These are phyloP conservation scores for Dipodomys ordii DNA, from an alignment of 2,113 vertebrate genomes.

Conservation along the genomic window DNA sequence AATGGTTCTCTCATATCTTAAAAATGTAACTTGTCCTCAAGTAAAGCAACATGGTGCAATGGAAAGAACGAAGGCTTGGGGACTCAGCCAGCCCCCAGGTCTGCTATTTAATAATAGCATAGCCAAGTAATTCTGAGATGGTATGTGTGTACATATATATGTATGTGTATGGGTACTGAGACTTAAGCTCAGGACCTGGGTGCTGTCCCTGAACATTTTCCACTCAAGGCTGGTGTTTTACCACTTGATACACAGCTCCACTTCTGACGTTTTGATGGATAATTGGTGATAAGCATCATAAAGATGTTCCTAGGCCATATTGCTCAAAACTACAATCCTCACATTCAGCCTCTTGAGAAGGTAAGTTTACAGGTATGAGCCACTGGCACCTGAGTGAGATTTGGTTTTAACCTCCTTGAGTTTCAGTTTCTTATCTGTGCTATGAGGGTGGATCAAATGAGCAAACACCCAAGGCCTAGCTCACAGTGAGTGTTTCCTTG, in stretches of 20 bases:
- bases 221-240: no score
- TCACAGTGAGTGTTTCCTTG: not conserved
- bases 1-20: not conserved
- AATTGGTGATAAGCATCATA: no score
- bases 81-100: not conserved
- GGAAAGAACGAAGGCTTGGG: not conserved
- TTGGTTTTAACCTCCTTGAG: not conserved
- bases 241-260: no score
- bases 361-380: no score
- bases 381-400: not conserved
- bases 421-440: not conserved
- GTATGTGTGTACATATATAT: no score
- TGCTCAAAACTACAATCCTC: no score
- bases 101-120: not conserved
- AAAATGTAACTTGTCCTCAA: not conserved
- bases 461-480: not conserved
- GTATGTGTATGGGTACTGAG: no score
- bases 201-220: no score
- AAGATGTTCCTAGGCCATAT: no score
- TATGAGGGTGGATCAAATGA: not conserved
- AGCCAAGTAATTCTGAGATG: not conserved
- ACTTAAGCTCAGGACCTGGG: no score
- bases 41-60: not conserved
- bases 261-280: no score
- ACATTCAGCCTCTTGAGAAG: no score